Percentiles rank a stretch among this genome's conserved stretches.
Conservation (phyloP, 2,113 vertebrate genomes). For the Amphiprion ocellaris region DNA sequence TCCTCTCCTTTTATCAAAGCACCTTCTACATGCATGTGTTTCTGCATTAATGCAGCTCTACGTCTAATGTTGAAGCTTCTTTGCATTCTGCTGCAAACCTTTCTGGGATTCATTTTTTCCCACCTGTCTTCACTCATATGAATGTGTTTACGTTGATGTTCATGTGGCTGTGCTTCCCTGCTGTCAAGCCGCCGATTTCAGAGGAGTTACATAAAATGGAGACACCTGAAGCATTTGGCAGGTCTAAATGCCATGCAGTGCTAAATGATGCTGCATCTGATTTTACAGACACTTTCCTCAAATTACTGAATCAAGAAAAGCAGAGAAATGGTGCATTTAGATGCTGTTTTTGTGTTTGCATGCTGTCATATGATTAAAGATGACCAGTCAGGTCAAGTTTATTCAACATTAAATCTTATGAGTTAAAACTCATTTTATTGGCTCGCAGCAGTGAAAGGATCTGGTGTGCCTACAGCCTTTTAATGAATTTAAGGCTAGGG, state of each 20-base stretch:
- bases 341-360: background rate
- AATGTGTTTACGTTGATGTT: conserved; percentile 1
- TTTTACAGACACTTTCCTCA: background rate
- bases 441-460: background rate
- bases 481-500: conserved; percentile 11
- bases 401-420: background rate
- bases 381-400: background rate
- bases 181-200: conserved; percentile 39
- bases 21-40: background rate
- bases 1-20: background rate
- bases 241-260: background rate
- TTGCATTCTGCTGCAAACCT: conserved; percentile 26
- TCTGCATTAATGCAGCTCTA: background rate
- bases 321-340: background rate
- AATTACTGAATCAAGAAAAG: background rate
- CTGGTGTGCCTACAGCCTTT: background rate
- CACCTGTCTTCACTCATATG: conserved; percentile 1
- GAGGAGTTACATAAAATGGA: conserved; percentile 20
- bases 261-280: background rate
- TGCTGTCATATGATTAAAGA: background rate
- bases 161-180: background rate
- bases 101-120: conserved; percentile 7
- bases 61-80: conserved; percentile 7
- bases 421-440: conserved; percentile 4
- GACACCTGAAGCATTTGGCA: conserved; percentile 24